Evolutionary conservation across 2,797 vertebrate species (phyloP).

Genomic region (Diplodus sargus): DNA sequence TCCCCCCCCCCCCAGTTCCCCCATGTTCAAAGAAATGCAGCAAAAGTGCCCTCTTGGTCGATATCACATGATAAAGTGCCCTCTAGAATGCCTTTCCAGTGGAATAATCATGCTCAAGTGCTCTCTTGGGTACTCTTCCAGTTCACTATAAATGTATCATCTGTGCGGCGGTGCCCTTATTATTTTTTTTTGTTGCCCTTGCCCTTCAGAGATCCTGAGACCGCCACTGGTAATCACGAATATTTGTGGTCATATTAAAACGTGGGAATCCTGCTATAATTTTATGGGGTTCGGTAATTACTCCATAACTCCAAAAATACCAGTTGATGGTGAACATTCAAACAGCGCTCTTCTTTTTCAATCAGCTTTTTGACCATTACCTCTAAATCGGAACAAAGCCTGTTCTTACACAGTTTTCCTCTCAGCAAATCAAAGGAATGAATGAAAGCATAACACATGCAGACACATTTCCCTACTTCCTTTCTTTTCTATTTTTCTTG

Average conservation of each 20-base stretch:
- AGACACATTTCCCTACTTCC: constrained; percentile 33
- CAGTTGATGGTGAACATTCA: constrained; percentile 14
- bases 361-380: constrained; percentile 30
- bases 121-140: too few species aligned
- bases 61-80: too few species aligned
- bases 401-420: constrained; percentile 20
- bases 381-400: constrained; percentile 22
- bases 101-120: too few species aligned
- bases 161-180: too few species aligned
- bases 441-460: constrained; percentile 34
- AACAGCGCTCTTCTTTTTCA: not conserved
- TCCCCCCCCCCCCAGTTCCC: too few species aligned
- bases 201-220: too few species aligned
- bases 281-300: constrained; percentile 32
- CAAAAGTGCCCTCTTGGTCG: too few species aligned
- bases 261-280: constrained; percentile 1
- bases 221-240: not conserved
- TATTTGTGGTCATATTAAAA: constrained; percentile 26
- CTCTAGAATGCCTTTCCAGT: too few species aligned
- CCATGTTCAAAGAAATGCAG: too few species aligned
- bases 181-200: too few species aligned
- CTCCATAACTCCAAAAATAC: constrained; percentile 26
- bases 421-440: constrained; percentile 10
- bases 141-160: too few species aligned
- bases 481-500: not conserved